These are phyloP conservation scores for Rostratula benghalensis DNA, from an alignment of 2,113 vertebrate species.

Conservation along the genomic window DNA sequence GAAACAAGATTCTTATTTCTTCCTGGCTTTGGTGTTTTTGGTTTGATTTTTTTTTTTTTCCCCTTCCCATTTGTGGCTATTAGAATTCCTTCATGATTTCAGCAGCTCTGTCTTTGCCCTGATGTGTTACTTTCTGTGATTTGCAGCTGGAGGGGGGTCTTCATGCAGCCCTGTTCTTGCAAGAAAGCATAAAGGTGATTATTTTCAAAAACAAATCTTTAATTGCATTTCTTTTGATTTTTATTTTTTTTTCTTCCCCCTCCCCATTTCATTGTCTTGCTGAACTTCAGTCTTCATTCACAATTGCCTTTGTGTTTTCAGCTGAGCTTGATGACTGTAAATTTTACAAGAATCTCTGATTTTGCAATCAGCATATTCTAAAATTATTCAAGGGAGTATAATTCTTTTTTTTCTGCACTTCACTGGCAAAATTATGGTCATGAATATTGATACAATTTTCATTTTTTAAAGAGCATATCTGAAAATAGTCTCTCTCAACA, in stretches of 20 bases:
- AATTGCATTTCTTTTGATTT: constrained; percentile 26
- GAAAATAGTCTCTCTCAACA: constrained; percentile 8
- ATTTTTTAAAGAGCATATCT: neutral
- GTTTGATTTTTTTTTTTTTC: neutral
- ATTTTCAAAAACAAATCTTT: constrained; percentile 58
- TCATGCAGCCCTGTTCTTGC: constrained; percentile 94
- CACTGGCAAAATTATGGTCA: neutral
- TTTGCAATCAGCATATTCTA: neutral
- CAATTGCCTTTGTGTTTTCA: constrained; percentile 6
- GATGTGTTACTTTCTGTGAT: constrained; percentile 84
- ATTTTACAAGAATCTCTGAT: neutral
- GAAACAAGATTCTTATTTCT: neutral
- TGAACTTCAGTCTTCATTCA: constrained; percentile 11
- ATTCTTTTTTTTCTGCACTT: neutral
- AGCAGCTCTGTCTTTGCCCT: constrained; percentile 67
- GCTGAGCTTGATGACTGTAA: neutral
- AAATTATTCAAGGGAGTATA: neutral
- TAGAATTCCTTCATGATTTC: constrained; percentile 58
- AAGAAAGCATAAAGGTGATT: constrained; percentile 98
- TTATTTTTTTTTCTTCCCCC: neutral
- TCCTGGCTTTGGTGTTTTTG: constrained; percentile 12
- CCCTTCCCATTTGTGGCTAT: constrained; percentile 2
- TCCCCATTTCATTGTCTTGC: constrained; percentile 31
- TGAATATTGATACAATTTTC: neutral
- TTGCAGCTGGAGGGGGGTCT: constrained; percentile 92